Evolutionary conservation across 2,113 vertebrate genomes (phyloP).

Genomic region (Lipophrys pholis): DNA sequence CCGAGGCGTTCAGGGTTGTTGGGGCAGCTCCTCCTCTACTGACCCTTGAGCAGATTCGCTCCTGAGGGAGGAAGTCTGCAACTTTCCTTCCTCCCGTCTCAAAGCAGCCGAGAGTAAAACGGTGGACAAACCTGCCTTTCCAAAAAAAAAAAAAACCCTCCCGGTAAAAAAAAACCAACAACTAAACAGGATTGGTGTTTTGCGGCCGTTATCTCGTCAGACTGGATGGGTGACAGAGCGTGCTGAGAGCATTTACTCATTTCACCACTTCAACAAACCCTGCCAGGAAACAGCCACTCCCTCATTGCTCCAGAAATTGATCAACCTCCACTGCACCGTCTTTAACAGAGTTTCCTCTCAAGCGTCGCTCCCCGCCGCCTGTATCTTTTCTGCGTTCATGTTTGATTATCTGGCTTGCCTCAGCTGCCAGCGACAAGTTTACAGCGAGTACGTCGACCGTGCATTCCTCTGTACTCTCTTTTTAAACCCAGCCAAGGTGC

Average conservation of each 20-base stretch:
- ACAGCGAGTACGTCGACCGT: neutral
- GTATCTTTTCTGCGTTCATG: no score
- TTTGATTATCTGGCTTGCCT: constrained; percentile 1
- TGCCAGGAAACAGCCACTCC: constrained; percentile 38
- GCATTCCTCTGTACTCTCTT: constrained; percentile 46
- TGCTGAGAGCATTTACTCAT: neutral
- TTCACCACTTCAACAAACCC: neutral
- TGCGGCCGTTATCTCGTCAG: constrained; percentile 46
- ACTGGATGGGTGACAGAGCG: constrained; percentile 50
- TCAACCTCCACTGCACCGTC: neutral
- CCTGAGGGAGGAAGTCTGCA: constrained; percentile 64
- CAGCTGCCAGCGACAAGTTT: constrained; percentile 23
- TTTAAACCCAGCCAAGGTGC: constrained; percentile 50
- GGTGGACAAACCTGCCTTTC: no score
- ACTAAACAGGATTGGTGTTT: constrained; percentile 3
- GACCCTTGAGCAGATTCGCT: constrained; percentile 24
- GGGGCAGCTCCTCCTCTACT: constrained; percentile 5
- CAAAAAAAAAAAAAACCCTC: no score
- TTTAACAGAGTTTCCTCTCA: neutral
- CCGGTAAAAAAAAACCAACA: no score
- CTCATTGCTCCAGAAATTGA: neutral
- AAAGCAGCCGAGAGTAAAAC: constrained; percentile 1
- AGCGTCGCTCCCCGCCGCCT: neutral
- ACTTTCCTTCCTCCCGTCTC: constrained; percentile 62
- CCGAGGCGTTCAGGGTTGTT: constrained; percentile 40